These are phyloP conservation scores for Microdon myrmicae DNA, from an alignment of 2,888 invertebrate species.

Conservation along the genomic window DNA sequence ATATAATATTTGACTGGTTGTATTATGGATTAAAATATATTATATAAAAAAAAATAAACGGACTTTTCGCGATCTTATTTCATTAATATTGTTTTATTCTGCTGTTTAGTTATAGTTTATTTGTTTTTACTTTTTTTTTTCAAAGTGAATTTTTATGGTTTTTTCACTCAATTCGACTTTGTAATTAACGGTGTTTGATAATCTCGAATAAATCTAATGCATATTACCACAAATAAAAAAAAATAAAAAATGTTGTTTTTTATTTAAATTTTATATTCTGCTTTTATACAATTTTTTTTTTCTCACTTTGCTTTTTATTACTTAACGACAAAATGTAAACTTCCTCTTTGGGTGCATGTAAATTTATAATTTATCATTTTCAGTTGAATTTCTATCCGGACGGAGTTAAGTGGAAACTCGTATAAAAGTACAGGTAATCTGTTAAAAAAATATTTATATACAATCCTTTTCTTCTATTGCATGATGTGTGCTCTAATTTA, in stretches of 20 bases:
- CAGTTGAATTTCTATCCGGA: constrained; percentile 38
- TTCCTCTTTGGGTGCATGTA: constrained; percentile 20
- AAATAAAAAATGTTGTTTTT: constrained; percentile 20
- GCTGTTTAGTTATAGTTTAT: no score
- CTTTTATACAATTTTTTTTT: constrained; percentile 13
- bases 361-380: constrained; percentile 22
- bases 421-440: constrained; percentile 40
- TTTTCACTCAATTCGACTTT: no score
- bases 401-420: constrained; percentile 49
- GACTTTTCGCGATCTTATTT: constrained; percentile 1
- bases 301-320: constrained; percentile 1
- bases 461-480: constrained; percentile 36
- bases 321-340: constrained; percentile 30
- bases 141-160: no score
- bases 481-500: constrained; percentile 34
- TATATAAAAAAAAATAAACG: constrained; percentile 2
- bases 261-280: constrained; percentile 18
- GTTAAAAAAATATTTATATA: constrained; percentile 33
- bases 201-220: no score
- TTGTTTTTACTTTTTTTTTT: no score
- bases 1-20: constrained; percentile 19
- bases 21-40: constrained; percentile 4
- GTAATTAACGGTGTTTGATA: no score
- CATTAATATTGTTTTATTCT: no score
- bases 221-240: no score